Conservation (phyloP, 2,888 invertebrate species). For the Dicycla oo region DNA sequence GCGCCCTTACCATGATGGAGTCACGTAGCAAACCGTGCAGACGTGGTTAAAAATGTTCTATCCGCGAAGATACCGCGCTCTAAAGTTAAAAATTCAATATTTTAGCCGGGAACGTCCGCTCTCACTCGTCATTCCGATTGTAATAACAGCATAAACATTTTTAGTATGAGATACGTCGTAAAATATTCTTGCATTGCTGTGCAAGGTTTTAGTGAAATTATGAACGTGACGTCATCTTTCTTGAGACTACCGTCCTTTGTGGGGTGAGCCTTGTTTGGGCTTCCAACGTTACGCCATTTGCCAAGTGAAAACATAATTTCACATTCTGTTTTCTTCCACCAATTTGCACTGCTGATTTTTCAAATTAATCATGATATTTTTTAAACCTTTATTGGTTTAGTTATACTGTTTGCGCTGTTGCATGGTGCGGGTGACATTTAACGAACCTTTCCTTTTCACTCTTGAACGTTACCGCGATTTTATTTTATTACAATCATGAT, state of each 20-base stretch:
- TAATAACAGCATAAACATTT: constrained; percentile 66
- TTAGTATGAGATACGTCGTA: constrained; percentile 55
- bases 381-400: neutral
- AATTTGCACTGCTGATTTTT: neutral
- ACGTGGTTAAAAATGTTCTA: constrained; percentile 79
- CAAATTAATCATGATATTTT: neutral
- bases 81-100: constrained; percentile 82
- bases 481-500: too few relatives aligned
- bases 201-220: constrained; percentile 41
- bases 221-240: constrained; percentile 40
- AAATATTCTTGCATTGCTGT: constrained; percentile 45
- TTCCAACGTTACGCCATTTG: neutral
- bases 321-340: neutral
- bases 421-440: too few relatives aligned
- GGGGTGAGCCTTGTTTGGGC: neutral
- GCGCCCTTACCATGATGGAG: constrained; percentile 71
- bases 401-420: too few relatives aligned
- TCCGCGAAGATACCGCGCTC: constrained; percentile 70
- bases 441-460: too few relatives aligned
- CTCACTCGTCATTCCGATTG: constrained; percentile 66
- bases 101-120: constrained; percentile 59
- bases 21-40: constrained; percentile 76
- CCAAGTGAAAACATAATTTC: neutral
- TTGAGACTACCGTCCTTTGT: neutral
- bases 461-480: too few relatives aligned